Evolutionary conservation across 35 echinoderm and acorn worm genomes (phyloP).

Genomic region (Patiria miniata): DNA sequence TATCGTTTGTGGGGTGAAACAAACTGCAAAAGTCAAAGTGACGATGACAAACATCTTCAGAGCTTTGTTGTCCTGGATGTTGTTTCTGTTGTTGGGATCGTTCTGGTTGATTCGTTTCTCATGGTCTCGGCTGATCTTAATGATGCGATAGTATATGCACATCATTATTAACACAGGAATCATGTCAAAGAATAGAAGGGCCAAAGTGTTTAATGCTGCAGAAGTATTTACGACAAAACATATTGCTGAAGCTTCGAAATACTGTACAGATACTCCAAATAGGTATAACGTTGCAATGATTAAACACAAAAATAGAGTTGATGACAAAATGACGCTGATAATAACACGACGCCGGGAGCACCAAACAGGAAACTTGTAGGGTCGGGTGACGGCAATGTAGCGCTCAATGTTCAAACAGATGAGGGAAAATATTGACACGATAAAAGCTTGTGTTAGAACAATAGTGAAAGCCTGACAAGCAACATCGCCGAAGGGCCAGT

Average conservation of each 20-base stretch:
- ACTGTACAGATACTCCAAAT: background rate
- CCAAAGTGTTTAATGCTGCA: background rate
- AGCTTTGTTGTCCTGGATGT: background rate
- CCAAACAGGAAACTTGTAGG: background rate
- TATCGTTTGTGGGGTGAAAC: background rate
- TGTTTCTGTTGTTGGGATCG: background rate
- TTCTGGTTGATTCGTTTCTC: background rate
- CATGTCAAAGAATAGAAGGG: background rate
- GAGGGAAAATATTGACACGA: background rate
- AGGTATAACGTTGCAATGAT: background rate
- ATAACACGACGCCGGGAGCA: background rate
- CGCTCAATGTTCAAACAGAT: background rate
- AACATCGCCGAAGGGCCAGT: slow-evolving; percentile 5
- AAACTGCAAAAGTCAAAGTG: background rate
- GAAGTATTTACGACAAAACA: background rate
- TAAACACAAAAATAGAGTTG: background rate
- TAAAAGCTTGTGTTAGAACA: background rate
- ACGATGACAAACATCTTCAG: background rate
- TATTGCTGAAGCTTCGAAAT: background rate
- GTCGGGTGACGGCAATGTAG: background rate
- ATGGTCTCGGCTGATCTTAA: background rate
- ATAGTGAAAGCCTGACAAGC: background rate
- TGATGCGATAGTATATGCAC: background rate
- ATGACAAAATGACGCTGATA: background rate
- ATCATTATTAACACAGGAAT: background rate